Evolutionary conservation across 2,113 vertebrate genomes (phyloP), one percentile per base, ranked within the genome.

Genomic region (Myxocyprinus asiaticus): DNA sequence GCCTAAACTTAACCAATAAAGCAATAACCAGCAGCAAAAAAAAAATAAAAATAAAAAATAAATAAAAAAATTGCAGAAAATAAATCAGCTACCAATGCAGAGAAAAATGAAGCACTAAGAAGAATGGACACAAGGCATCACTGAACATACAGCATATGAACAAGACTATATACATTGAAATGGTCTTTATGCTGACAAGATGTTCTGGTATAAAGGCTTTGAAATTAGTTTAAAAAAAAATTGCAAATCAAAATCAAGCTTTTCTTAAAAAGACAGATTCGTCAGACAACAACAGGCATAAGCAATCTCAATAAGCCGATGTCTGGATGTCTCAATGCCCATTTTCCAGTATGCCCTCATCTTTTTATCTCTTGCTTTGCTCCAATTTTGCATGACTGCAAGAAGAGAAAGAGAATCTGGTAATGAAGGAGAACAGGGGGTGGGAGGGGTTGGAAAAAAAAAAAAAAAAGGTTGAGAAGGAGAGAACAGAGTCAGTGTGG

Each of bases 381-480:
- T 92, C 88, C 90, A 84, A 87, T 87, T 88, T 81, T 83, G 90
- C 90, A 89, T 83, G 76, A 78, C 85, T 87, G 83, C 82, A 81
- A 89, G 88, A 86, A 90, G 86, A 90, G 85, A 88, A 84, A 86
- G 69, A 81, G 78, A 80, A 83, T 85, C 87, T 91, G 85, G 86
- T 86, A 80, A 84, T 78, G 79, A 43, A 87, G 74, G 61, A 72
- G 61, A 66, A 76, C 63, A 73, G 80, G 74, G 78, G 77, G 14
- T 45, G 12, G 33, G 50, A 77, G 64, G 42, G 51, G 62, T 72
- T 85, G 81, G 86, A 87, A 83, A 10, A 42, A 11, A 58, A 58
- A 80, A 86, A 87, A 83, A 10, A 42, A 11, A 58, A 58, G 33
- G 61, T 64, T 9, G 9, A 22, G 66, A 11, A 12, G 47, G 66